Evolutionary conservation across 2,113 vertebrate species (phyloP), one percentile per base, ranked within the genome.

Genomic region (Pelecanus crispus): DNA sequence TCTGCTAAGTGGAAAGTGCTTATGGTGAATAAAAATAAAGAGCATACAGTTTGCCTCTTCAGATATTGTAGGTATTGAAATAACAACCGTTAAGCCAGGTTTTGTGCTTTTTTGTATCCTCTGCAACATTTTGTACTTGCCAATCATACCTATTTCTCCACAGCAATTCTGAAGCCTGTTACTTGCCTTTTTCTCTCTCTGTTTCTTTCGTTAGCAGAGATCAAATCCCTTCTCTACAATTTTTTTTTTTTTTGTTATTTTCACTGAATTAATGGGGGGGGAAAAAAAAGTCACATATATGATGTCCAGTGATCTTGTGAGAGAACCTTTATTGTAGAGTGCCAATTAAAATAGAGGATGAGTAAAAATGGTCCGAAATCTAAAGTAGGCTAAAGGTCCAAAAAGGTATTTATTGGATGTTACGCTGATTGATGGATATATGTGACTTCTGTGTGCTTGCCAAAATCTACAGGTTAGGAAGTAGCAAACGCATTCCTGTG

Each of bases 21-120:
- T 94, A 38, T 1, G 10, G 62, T 53, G 67, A 93, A 38, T 88
- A 55, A 81, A 96, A 94, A 88, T 66, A 81, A 91, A 58, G 85
- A 86, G 79, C 40, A 2, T 86, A 42, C 6, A 21, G 32, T 95
- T 91, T 91, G 50, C 42, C n/a, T 92, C 73, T 92, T 93, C 42
- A 44, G 84, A 67, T 65, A 18, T 11, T 56, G 15, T 53, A 73
- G 49, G 17, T 13, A 75, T 29, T 42, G 50, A 77, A 93, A 72
- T 81, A 75, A 59, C 13, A 86, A 73, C 50, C 38, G 24, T 40
- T 88, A 32, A 70, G 31, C 15, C 25, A 73, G 10, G 32, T 53
- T 88, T 89, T 79, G 34, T 75, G n/a, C 10, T 70, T 44, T 70
- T 87, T 63, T 53, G 7, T 87, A 56, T 59, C 53, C 53, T 80